Evolutionary conservation across 2,797 vertebrate species (phyloP).

Genomic region (Amphiprion clarkii): DNA sequence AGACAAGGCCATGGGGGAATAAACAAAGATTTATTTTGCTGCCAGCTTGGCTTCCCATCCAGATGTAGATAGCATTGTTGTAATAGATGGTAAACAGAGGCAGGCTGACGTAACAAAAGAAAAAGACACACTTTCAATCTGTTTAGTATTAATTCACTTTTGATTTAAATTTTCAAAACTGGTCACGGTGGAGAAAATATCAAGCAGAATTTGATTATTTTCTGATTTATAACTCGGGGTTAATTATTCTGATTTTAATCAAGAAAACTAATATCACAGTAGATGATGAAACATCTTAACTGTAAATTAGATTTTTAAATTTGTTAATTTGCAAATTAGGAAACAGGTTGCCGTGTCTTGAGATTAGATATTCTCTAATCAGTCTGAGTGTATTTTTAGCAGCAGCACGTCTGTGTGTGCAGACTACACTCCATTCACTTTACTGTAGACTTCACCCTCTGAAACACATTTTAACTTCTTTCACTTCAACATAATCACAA

Average conservation of each 20-base stretch:
- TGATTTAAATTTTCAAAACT: not conserved
- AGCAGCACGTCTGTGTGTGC: too few species aligned
- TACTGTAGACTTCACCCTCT: too few species aligned
- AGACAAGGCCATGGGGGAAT: not conserved
- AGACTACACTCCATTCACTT: too few species aligned
- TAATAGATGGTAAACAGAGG: not conserved
- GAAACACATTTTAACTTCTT: not conserved
- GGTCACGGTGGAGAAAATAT: not conserved
- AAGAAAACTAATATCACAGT: too few species aligned
- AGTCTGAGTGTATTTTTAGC: too few species aligned
- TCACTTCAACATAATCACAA: not conserved
- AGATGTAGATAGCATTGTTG: not conserved
- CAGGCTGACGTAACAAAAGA: not conserved
- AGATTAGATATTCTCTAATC: too few species aligned
- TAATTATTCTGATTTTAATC: slow-evolving; percentile 7
- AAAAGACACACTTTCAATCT: not conserved
- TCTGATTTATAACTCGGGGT: not conserved
- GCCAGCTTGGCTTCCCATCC: not conserved
- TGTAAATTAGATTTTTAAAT: not conserved
- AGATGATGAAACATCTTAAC: not conserved
- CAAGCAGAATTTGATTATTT: not conserved
- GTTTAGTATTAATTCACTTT: not conserved
- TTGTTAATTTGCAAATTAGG: not conserved
- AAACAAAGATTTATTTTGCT: not conserved
- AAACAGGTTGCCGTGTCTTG: too few species aligned